Base-by-base conservation (phyloP, 2,888 invertebrate genomes). In the Ferdinandea cuprea region DNA sequence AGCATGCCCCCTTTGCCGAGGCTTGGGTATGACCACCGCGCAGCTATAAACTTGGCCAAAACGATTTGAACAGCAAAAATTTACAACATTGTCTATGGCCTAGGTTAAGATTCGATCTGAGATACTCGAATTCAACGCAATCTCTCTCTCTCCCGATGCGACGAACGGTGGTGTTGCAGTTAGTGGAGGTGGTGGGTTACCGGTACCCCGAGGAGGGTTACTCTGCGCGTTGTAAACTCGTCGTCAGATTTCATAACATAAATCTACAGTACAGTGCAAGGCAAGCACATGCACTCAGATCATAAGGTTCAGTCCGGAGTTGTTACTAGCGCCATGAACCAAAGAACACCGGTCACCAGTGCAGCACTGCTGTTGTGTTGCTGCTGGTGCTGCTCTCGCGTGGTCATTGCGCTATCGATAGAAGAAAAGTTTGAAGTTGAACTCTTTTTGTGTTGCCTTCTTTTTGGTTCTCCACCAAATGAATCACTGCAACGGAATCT, bases 241-340 rank as follows among this genome's bases (percentile, higher is more conserved):
- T 83, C 83, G 83, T 83, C 83, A 78, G 78, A 83, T 83, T 83
- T 83, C 83, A 78, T 83, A 83, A 83, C 83, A 83, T 83, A 83
- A 83, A 83, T 83, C 78, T 83, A 65, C 40, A 19, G 3, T 40
- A 54, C 37, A 25, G 25, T 13, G 42, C 6, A n/a, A 28, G 28
- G 46, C 25, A 28, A 37, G 63, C 72, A 69, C 50, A 77, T 77
- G 73, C 63, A 52, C 56, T 69, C 32, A 6, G 40, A 52, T 19
- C 66, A 77, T 61, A 78, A 78, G 68, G 72, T 80, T 74, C 54
- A 40, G 68, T 68, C 74, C 28, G 40, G 69, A 61, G 15, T 81
- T 17, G 66, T 56, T n/a, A n/a, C n/a, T 72, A 78, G 83, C 83
- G 83, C 78, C 76, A 81, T 77, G 72, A 77, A 72, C 77, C 66